Conservation (phyloP, 2,113 vertebrate genomes). For the Lontra canadensis region DNA sequence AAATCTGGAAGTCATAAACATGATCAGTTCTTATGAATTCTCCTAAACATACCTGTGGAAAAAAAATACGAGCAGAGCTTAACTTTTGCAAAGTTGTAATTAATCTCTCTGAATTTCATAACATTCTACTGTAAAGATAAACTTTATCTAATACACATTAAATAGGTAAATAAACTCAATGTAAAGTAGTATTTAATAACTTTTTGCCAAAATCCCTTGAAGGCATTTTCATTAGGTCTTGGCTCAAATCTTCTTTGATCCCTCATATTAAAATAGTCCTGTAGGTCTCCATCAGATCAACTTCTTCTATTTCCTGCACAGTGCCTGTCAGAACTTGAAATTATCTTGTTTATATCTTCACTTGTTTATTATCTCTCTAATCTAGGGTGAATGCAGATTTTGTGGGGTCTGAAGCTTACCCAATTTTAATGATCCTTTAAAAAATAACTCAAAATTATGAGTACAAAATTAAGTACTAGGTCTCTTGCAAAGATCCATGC, state of each 20-base stretch:
- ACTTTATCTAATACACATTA: neutral
- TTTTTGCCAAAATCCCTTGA: neutral
- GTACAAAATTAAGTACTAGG: neutral
- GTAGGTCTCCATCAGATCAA: neutral
- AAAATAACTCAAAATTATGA: neutral
- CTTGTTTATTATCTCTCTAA: neutral
- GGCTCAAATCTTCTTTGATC: neutral
- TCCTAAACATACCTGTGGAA: neutral
- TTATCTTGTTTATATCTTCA: neutral
- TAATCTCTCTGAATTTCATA: slow-evolving; percentile 24
- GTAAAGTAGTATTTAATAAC: neutral
- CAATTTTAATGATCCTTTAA: neutral
- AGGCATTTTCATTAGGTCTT: neutral
- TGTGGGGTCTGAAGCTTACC: neutral
- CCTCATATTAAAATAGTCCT: neutral
- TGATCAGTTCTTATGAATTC: neutral
- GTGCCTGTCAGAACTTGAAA: neutral
- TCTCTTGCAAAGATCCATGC: neutral
- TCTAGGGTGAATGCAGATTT: neutral
- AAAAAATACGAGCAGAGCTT: neutral
- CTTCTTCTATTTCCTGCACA: neutral
- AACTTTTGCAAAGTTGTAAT: neutral
- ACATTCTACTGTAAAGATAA: neutral
- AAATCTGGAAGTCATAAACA: neutral
- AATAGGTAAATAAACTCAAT: neutral